Evolutionary conservation across 2,113 vertebrate species (phyloP), one percentile per base, ranked within the genome.

Genomic region (Notarius quadriscutis): DNA sequence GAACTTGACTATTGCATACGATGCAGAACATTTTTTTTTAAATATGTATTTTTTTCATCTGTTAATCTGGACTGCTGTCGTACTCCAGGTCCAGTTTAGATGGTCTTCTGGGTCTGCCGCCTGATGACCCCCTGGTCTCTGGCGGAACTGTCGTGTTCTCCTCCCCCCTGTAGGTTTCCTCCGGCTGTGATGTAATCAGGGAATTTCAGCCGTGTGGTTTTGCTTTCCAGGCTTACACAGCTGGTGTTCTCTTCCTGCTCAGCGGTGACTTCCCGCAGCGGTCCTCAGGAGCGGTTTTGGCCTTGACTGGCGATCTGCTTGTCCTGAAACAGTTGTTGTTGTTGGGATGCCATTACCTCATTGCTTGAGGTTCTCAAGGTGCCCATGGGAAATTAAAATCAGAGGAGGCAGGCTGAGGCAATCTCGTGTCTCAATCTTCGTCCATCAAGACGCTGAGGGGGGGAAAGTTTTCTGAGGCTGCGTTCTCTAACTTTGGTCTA

Each of bases 401-500:
- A 69, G 81, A 83, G 60, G 72, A 22, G 50, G 41, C 74, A 87
- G 74, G 85, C 14, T 5, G 80, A 83, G 18, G 34, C 58, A 87
- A 75, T 87, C 74, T 58, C 41, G 50, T 77, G 50, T 83, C 55
- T 80, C 77, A 60, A 25, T 41, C 79, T 25, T 62, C 22, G 17
- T 78, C n/a, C 79, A 84, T 84, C 74, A 89, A 86, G 71, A 84
- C 18, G 1, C 17, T 15, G 12, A 53, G 48, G n/a, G 14, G 14
- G 12, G 51, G 8, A 11, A 78, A 1, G 12, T 78, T 78, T 27
- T 78, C 83, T 80, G 41, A 22, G 53, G 11, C 34, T 20, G n/a
- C 67, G 1, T 71, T 34, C 2, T 65, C 60, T 27, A 86, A 87
- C 89, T 93, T 94, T 93, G 91, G 93, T 92, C 88, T 89, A 92